Conservation (phyloP, 2,113 vertebrate genomes). For the Turdus rufiventris region DNA sequence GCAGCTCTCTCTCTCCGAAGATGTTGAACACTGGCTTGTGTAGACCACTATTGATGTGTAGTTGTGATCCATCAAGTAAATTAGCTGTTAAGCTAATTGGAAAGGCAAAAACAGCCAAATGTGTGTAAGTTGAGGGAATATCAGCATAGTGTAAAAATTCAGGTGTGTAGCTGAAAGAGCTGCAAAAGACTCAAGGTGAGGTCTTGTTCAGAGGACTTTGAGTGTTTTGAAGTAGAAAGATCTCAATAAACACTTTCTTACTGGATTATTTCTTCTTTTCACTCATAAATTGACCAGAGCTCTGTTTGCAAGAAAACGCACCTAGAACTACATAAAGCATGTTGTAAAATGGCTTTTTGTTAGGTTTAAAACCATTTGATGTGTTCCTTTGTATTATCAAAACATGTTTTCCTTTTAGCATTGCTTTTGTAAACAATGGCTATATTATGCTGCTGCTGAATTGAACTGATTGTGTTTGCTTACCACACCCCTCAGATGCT, state of each 20-base stretch:
- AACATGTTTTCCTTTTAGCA: slow-evolving; percentile 23
- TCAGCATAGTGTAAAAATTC: neutral
- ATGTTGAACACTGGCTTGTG: neutral
- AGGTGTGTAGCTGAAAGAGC: neutral
- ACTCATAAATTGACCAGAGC: neutral
- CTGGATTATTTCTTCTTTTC: neutral
- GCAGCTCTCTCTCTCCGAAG: neutral
- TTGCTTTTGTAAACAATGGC: neutral
- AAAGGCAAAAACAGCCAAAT: neutral
- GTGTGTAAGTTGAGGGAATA: neutral
- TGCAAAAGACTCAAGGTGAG: neutral
- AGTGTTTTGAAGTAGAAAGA: neutral
- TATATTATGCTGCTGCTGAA: neutral
- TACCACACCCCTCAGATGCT: neutral
- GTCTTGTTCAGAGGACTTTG: neutral
- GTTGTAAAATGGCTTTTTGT: neutral
- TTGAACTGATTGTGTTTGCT: neutral
- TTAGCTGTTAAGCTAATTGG: neutral
- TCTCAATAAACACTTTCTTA: neutral
- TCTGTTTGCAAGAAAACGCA: neutral
- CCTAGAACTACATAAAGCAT: neutral
- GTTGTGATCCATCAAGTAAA: neutral
- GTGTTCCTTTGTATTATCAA: neutral
- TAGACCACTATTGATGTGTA: neutral
- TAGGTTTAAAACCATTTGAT: neutral